Evolutionary conservation across 2,113 vertebrate genomes (phyloP).

Genomic region (Melanocharis versteri): DNA sequence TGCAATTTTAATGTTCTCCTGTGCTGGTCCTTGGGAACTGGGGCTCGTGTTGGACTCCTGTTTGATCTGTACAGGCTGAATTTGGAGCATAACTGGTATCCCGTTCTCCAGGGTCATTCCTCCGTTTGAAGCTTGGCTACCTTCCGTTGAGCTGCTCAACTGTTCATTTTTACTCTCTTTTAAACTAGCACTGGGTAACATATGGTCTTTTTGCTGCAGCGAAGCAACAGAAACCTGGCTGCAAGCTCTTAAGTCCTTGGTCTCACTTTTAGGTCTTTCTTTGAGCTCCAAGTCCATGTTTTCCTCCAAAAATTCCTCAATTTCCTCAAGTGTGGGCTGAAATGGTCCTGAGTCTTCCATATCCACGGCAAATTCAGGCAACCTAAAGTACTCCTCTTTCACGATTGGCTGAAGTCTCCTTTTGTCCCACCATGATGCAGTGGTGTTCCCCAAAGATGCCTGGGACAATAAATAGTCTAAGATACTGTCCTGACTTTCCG

Average conservation of each 20-base stretch:
- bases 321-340: slow-evolving; percentile 92
- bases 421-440: slow-evolving; percentile 80
- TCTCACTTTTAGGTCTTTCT: slow-evolving; percentile 68
- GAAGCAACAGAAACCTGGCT: slow-evolving; percentile 65
- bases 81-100: slow-evolving; percentile 84
- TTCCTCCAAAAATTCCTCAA: slow-evolving; percentile 94
- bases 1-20: slow-evolving; percentile 87
- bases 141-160: slow-evolving; percentile 55
- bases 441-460: slow-evolving; percentile 77
- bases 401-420: slow-evolving; percentile 71
- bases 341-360: slow-evolving; percentile 87
- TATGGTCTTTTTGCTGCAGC: slow-evolving; percentile 77
- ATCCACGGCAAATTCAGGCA: slow-evolving; percentile 80
- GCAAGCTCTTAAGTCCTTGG: slow-evolving; percentile 72
- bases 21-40: slow-evolving; percentile 69
- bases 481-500: slow-evolving; percentile 86
- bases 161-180: slow-evolving; percentile 70
- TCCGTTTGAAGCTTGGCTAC: slow-evolving; percentile 64
- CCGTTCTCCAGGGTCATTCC: slow-evolving; percentile 69
- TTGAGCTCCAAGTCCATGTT: slow-evolving; percentile 88
- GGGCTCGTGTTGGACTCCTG: slow-evolving; percentile 77
- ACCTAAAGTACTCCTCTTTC: slow-evolving; percentile 84
- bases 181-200: slow-evolving; percentile 63
- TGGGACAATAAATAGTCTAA: slow-evolving; percentile 90
- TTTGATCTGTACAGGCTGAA: slow-evolving; percentile 88